These are phyloP conservation scores for Megaceryle maxima DNA, from an alignment of 2,113 vertebrate species.

Conservation along the genomic window DNA sequence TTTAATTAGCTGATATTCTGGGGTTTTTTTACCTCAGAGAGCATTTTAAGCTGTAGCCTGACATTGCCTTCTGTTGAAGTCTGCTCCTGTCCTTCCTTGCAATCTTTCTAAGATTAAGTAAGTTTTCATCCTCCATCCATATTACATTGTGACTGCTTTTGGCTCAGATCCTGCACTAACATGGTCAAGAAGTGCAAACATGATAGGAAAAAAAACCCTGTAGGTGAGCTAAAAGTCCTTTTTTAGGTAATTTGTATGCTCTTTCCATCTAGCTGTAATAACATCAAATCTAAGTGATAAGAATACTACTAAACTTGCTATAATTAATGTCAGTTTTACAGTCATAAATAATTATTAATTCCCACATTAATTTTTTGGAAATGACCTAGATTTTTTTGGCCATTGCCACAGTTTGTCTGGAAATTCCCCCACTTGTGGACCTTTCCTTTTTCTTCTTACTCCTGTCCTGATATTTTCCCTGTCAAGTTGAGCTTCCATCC, in stretches of 20 bases:
- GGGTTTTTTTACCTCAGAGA: background rate
- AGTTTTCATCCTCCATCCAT: background rate
- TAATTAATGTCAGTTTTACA: slow-evolving; percentile 66
- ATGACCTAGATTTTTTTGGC: slow-evolving; percentile 55
- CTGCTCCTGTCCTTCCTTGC: background rate
- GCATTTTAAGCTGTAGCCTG: background rate
- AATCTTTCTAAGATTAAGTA: background rate
- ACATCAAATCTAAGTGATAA: slow-evolving; percentile 68
- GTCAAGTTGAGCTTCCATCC: slow-evolving; percentile 42
- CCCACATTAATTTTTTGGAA: slow-evolving; percentile 62
- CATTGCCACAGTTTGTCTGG: slow-evolving; percentile 24
- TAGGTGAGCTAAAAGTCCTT: slow-evolving; percentile 6
- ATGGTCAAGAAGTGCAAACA: slow-evolving; percentile 4
- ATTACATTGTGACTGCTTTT: background rate
- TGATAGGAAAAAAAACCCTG: background rate
- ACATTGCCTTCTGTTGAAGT: background rate
- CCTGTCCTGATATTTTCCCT: background rate
- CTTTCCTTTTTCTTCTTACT: background rate
- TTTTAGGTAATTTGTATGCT: slow-evolving; percentile 60
- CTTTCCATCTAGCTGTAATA: slow-evolving; percentile 54
- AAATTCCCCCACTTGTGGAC: slow-evolving; percentile 21
- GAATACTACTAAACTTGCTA: slow-evolving; percentile 65
- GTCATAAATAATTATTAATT: slow-evolving; percentile 74
- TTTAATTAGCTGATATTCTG: background rate
- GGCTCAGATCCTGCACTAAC: background rate